phyloP scores from a whole-genome alignment of 2,113 vertebrate genomes.

The Brachypodius melanocephalos region DNA sequence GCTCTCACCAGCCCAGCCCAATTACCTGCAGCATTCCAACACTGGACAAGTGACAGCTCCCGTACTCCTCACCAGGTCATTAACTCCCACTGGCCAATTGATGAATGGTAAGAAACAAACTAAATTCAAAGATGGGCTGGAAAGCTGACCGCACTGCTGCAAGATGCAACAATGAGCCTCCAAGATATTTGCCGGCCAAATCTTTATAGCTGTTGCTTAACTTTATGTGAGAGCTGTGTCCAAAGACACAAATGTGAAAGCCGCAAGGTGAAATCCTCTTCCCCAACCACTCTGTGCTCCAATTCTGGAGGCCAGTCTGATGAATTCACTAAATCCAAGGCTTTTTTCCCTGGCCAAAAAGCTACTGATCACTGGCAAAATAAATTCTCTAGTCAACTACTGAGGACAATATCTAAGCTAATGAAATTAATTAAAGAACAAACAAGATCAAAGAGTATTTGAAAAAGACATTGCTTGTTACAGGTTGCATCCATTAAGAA shows the following conservation, averaged over 20 bases:
- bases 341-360: neutral
- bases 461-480: neutral
- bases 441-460: neutral
- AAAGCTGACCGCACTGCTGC: constrained; percentile 66
- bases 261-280: constrained; percentile 34
- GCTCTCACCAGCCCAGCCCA: constrained; percentile 74
- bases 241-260: constrained; percentile 67
- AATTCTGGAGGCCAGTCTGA: constrained; percentile 21
- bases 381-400: neutral
- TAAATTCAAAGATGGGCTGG: constrained; percentile 35
- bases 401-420: neutral
- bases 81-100: constrained; percentile 60
- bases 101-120: constrained; percentile 62
- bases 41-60: constrained; percentile 72
- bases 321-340: neutral
- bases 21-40: constrained; percentile 81
- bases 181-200: constrained; percentile 65
- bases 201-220: constrained; percentile 71
- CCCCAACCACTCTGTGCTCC: neutral
- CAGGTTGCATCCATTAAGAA: neutral
- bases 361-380: neutral
- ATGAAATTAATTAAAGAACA: neutral
- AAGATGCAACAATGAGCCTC: constrained; percentile 56
- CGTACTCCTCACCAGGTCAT: constrained; percentile 34
- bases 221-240: constrained; percentile 55